A percentile compares a stretch with the other conserved stretches of the same genome.
Conservation (phyloP, 2,888 invertebrate species). For the Tetropium fuscum region DNA sequence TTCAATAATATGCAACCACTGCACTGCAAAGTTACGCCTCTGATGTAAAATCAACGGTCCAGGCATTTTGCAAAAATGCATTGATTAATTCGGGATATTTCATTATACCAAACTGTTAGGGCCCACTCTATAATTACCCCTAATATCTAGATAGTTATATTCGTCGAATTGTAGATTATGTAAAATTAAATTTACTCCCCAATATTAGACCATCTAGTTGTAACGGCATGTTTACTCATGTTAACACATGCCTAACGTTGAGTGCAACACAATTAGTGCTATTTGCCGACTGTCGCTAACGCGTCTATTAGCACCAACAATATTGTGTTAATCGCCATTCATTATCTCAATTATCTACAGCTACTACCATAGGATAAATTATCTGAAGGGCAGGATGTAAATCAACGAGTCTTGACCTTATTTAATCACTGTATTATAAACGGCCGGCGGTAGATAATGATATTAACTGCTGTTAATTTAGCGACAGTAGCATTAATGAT, state of each 20-base stretch:
- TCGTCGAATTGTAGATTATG: no score
- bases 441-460: not conserved
- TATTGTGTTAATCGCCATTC: constrained; percentile 9
- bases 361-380: constrained; percentile 2
- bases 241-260: constrained; percentile 29
- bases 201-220: not conserved
- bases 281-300: constrained; percentile 28
- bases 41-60: no score
- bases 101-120: no score
- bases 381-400: not conserved
- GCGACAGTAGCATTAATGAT: no score
- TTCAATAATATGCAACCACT: no score
- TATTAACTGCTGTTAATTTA: not conserved
- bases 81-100: no score
- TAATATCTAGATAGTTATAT: no score
- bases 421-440: not conserved
- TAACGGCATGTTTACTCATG: constrained; percentile 27
- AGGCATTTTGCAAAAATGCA: not conserved
- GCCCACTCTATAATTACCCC: no score
- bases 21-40: no score
- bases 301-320: not conserved
- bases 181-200: not conserved
- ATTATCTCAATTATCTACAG: constrained; percentile 12
- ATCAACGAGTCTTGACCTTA: not conserved
- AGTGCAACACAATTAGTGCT: constrained; percentile 29